Evolutionary conservation across 2,888 invertebrate species (phyloP), one percentile per base, ranked within the genome.

Genomic region (Cataglyphis livida): DNA sequence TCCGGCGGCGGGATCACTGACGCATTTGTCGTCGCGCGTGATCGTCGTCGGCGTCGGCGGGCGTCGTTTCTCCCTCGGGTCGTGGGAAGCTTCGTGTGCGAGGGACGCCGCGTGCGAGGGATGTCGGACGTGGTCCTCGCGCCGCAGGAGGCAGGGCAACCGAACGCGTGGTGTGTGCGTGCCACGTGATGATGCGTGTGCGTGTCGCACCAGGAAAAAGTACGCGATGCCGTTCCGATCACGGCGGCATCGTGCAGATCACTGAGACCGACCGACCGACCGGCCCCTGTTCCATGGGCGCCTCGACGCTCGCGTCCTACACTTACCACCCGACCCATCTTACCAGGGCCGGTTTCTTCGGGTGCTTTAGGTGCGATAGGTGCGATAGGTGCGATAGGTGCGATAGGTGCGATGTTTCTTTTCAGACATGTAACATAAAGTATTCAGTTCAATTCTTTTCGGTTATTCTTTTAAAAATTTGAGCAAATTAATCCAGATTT

Each of bases 231-330:
- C 87, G 57, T 35, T 73, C 51, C 90, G 90, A 89, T 92, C 92
- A 93, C 93, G 92, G 92, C 92, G 93, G 91, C 94, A 93, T 93
- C 93, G 90, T 92, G 91, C 90, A 91, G 91, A 91, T 90, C 89
- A 94, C 93, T 93, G 92, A 87, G 83, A 41, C 25, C 54, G 71
- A 41, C 48, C 59, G 70, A 81, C 64, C 41, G 86, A 25, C 76
- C 48, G 48, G 48, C 48, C 48, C 48, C 38, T 10, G 75, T 70
- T 51, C 5, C 61, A 44, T n/a, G 25, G 61, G 62, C 65, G 54
- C 68, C 61, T 70, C 35, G 65, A 78, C 74, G 35, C 78, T 44
- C 81, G 76, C 75, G 84, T 82, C 75, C 66, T 74, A 85, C 81
- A 78, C 85, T n/a, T 82, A 66, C 88, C 78, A 81, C 81, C 78